Evolutionary conservation across 2,113 vertebrate species (phyloP).

Genomic region (Ophiodon elongatus): DNA sequence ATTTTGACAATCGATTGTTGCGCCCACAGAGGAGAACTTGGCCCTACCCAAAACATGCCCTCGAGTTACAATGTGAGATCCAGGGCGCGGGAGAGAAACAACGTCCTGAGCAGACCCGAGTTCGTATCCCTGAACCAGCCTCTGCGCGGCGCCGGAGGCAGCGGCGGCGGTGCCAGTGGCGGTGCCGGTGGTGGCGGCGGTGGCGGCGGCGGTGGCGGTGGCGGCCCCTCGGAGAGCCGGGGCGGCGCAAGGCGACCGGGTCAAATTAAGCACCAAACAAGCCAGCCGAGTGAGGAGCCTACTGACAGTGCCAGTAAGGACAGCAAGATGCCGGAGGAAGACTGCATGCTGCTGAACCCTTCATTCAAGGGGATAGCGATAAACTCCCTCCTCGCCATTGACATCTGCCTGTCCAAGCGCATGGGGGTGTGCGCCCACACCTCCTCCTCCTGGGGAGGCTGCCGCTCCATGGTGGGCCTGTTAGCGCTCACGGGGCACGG

Average conservation of each 20-base stretch:
- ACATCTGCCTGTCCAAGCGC: slow-evolving; percentile 96
- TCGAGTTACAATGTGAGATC: slow-evolving; percentile 83
- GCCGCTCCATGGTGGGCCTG: slow-evolving; percentile 93
- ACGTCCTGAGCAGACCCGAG: slow-evolving; percentile 90
- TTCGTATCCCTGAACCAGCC: slow-evolving; percentile 93
- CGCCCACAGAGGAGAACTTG: slow-evolving; percentile 28
- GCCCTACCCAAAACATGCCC: slow-evolving; percentile 82
- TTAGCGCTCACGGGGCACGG: slow-evolving; percentile 94
- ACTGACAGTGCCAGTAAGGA: slow-evolving; percentile 84
- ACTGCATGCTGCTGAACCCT: slow-evolving; percentile 98
- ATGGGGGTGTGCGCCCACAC: slow-evolving; percentile 92
- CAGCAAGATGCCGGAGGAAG: slow-evolving; percentile 91
- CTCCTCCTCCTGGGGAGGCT: slow-evolving; percentile 91
- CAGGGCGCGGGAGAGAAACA: slow-evolving; percentile 89
- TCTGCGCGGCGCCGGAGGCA: slow-evolving; percentile 68
- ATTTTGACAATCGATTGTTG: slow-evolving; percentile 35
- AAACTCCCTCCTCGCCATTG: slow-evolving; percentile 95
- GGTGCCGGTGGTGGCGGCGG: slow-evolving; percentile 76
- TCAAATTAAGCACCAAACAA: slow-evolving; percentile 67
- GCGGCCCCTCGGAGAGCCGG: slow-evolving; percentile 80
- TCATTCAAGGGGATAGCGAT: slow-evolving; percentile 95
- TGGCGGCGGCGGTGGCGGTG: slow-evolving; percentile 78
- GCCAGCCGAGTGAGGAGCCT: slow-evolving; percentile 73
- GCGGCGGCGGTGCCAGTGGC: slow-evolving; percentile 67
- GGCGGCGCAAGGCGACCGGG: slow-evolving; percentile 76